Evolutionary conservation across 1,140 invertebrate species (phyloP).

Genomic region (Papilio dardanus): DNA sequence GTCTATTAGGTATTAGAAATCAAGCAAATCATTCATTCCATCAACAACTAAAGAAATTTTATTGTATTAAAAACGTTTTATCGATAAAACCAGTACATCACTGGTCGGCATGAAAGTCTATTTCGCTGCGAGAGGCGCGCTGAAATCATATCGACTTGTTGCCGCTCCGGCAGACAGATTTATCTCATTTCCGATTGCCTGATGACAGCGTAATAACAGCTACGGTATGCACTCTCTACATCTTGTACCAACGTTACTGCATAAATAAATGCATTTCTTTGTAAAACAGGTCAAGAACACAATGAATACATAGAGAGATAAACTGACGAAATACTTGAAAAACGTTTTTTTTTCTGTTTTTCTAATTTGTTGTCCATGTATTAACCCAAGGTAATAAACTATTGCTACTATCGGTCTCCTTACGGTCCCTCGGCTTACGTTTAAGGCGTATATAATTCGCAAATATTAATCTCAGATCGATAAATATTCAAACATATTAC

Average conservation of each 20-base stretch:
- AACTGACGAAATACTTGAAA: neutral
- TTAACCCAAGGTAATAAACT: no score
- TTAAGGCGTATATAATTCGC: no score
- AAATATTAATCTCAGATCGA: neutral
- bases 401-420: no score
- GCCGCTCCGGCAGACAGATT: conserved; percentile 18
- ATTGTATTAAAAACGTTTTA: neutral
- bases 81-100: neutral
- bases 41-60: neutral
- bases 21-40: neutral
- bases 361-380: no score
- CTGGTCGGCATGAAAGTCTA: conserved; percentile 3
- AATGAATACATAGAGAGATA: neutral
- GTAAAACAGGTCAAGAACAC: neutral
- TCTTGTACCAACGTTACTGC: neutral
- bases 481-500: neutral
- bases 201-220: conserved; percentile 17
- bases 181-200: conserved; percentile 28
- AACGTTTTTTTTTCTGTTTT: no score
- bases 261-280: neutral
- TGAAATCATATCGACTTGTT: conserved; percentile 31
- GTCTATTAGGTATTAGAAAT: neutral
- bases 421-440: no score
- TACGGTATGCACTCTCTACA: conserved; percentile 2
- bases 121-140: neutral